Evolutionary conservation across 1,140 invertebrate species (phyloP).

Genomic region (Trichonephila clavata): DNA sequence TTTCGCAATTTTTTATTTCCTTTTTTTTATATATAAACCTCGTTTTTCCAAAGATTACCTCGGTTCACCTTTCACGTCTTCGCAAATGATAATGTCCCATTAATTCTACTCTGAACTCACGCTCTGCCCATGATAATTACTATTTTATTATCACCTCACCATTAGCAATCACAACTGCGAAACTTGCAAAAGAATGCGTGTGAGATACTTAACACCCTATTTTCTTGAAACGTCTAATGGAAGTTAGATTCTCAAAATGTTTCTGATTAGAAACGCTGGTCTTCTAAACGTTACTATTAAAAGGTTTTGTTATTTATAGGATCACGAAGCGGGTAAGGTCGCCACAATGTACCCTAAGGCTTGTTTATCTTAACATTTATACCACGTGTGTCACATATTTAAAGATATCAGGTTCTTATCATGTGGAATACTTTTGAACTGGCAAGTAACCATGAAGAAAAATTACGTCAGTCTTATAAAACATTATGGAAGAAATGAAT

Average conservation of each 20-base stretch:
- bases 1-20: too few species aligned
- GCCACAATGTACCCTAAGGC: neutral
- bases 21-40: too few species aligned
- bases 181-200: neutral
- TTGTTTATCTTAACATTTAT: neutral
- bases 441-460: too few species aligned
- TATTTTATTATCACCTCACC: neutral
- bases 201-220: neutral
- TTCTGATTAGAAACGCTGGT: neutral
- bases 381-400: neutral
- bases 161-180: neutral
- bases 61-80: neutral
- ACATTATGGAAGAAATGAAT: too few species aligned
- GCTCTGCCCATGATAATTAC: neutral
- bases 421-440: too few species aligned
- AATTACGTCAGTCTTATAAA: too few species aligned
- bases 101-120: neutral
- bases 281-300: neutral
- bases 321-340: neutral
- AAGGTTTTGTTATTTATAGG: neutral
- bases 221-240: neutral
- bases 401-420: too few species aligned
- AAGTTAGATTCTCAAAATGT: neutral
- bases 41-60: neutral
- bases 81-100: slow-evolving; percentile 15